Conservation (phyloP, 2,113 vertebrate genomes). For the Riparia riparia region DNA sequence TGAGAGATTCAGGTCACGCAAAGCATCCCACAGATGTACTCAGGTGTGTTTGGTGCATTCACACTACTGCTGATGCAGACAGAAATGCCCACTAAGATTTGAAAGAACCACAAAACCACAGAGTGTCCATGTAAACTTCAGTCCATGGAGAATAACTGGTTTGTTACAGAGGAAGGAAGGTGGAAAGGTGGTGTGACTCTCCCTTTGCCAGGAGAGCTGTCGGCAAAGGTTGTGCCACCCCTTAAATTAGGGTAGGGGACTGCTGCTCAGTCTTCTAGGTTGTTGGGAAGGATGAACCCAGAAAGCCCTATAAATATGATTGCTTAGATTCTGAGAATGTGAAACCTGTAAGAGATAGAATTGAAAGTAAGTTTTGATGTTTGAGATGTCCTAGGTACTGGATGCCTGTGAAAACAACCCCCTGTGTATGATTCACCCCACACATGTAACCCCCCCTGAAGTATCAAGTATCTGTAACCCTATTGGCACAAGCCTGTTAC, state of each 20-base stretch:
- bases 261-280: background rate
- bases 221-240: background rate
- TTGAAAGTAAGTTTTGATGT: too few species aligned
- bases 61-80: background rate
- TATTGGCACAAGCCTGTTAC: too few species aligned
- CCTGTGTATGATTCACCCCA: too few species aligned
- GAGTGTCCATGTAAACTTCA: background rate
- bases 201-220: background rate
- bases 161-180: background rate
- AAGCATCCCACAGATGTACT: background rate
- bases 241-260: background rate
- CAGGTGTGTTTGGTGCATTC: fast-evolving
- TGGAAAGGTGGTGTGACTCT: background rate
- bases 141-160: background rate
- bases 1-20: background rate
- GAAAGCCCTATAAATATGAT: too few species aligned
- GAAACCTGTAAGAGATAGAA: too few species aligned
- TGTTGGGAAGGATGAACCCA: too few species aligned
- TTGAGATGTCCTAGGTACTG: too few species aligned
- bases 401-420: too few species aligned
- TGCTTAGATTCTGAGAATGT: too few species aligned
- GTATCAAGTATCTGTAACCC: too few species aligned
- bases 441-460: too few species aligned
- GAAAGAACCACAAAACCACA: background rate
- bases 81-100: background rate